phyloP scores from a whole-genome alignment of 2,888 invertebrate species.

The Gisinianus flammeolus region DNA sequence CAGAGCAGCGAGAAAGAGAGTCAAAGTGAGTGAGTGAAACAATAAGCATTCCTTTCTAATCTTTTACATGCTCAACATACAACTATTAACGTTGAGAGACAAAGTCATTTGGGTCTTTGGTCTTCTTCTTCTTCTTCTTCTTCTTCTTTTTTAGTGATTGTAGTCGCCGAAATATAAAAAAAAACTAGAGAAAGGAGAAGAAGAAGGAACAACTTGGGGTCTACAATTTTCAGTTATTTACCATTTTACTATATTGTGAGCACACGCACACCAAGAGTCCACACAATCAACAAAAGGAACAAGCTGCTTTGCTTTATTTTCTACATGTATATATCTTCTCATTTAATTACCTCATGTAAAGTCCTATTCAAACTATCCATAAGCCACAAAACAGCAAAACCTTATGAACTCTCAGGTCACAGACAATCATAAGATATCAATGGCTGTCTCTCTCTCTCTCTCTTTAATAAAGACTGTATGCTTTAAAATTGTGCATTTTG shows the following conservation, averaged over 20 bases:
- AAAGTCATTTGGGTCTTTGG: conserved; percentile 12
- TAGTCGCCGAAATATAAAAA: conserved; percentile 15
- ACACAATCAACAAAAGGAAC: background rate
- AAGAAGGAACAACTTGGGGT: conserved; percentile 5
- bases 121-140: background rate
- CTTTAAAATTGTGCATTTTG: too few species aligned
- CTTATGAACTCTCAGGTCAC: too few species aligned
- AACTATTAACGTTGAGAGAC: conserved; percentile 22
- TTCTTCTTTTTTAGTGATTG: conserved; percentile 12
- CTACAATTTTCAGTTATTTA: conserved; percentile 27
- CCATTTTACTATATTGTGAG: background rate
- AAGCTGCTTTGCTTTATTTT: background rate
- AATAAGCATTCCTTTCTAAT: conserved; percentile 35
- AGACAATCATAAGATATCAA: too few species aligned
- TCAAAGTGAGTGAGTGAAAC: conserved; percentile 1
- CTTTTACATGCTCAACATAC: conserved; percentile 21
- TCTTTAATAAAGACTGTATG: too few species aligned
- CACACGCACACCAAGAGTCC: conserved; percentile 7
- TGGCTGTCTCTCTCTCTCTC: too few species aligned
- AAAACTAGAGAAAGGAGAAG: background rate
- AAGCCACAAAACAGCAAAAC: background rate
- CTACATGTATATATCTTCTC: background rate
- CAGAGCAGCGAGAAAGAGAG: conserved; percentile 1
- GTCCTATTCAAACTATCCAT: background rate
- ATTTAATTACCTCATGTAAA: background rate